Conservation (phyloP, 2,888 invertebrate species). For the Hartigia nigra region DNA sequence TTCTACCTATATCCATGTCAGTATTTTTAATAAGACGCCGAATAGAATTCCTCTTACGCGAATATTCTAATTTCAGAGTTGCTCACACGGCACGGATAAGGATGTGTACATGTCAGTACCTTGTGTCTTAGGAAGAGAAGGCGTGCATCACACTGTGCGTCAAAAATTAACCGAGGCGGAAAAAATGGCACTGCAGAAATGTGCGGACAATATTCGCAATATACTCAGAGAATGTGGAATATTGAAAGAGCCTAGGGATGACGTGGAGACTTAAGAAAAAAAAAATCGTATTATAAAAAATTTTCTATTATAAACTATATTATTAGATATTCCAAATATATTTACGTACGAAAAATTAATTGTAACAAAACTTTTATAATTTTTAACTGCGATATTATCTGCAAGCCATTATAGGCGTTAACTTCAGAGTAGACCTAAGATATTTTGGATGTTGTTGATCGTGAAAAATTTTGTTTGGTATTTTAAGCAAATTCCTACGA, state of each 20-base stretch:
- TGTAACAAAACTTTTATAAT: neutral
- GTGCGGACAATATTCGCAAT: conserved; percentile 53
- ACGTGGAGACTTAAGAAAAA: conserved; percentile 17
- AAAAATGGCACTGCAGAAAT: conserved; percentile 51
- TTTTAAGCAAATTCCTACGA: neutral
- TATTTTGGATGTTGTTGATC: neutral
- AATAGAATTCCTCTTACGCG: neutral
- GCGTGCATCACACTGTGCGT: conserved; percentile 67
- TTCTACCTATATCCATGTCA: conserved; percentile 65
- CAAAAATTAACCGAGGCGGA: conserved; percentile 65
- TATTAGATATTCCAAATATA: neutral
- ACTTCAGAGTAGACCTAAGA: neutral
- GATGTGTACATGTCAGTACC: conserved; percentile 73
- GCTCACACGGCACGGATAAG: conserved; percentile 68
- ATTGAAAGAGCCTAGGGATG: conserved; percentile 43
- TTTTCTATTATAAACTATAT: neutral
- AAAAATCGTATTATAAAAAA: neutral
- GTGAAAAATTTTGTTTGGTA: neutral
- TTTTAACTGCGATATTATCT: neutral
- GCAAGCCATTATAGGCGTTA: neutral
- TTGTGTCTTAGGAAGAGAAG: conserved; percentile 66
- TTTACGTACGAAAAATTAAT: neutral
- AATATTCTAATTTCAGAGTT: conserved; percentile 44
- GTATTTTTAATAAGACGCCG: conserved; percentile 20
- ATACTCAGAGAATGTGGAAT: conserved; percentile 54